Percentiles rank a stretch among this genome's conserved stretches.
Conservation (phyloP, 2,797 vertebrate genomes). For the Danio choprae region DNA sequence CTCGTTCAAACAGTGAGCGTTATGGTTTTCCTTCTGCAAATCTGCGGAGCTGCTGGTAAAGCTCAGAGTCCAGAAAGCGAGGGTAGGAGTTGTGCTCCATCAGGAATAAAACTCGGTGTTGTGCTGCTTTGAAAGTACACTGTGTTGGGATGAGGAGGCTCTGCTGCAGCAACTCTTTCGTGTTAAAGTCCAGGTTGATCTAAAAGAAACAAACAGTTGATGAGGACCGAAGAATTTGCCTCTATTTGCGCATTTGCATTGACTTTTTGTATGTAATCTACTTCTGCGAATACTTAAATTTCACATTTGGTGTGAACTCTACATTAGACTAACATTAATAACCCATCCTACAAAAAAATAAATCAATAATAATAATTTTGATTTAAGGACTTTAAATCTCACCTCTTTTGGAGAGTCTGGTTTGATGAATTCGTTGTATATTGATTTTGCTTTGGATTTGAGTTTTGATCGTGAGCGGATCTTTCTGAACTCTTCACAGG, state of each 20-base stretch:
- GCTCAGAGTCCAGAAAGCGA: slow-evolving; percentile 86
- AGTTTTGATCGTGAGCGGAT: slow-evolving; percentile 82
- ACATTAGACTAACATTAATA: no score
- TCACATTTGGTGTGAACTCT: no score
- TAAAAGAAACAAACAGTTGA: slow-evolving; percentile 66
- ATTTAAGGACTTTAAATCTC: slow-evolving; percentile 53
- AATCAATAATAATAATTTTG: no score
- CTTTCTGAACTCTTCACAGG: slow-evolving; percentile 89
- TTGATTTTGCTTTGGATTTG: slow-evolving; percentile 83
- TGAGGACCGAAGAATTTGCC: not conserved
- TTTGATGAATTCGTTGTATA: slow-evolving; percentile 90
- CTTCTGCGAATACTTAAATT: no score
- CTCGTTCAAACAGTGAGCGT: not conserved
- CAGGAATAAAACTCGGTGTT: slow-evolving; percentile 86
- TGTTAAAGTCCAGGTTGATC: slow-evolving; percentile 93
- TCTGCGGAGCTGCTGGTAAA: slow-evolving; percentile 82
- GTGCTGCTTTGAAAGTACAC: slow-evolving; percentile 82
- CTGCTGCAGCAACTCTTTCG: slow-evolving; percentile 82
- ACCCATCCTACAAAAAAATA: no score
- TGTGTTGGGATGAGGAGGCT: slow-evolving; percentile 78
- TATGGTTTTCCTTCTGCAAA: not conserved
- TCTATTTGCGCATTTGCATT: not conserved
- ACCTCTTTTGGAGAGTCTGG: slow-evolving; percentile 94
- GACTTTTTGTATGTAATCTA: no score
- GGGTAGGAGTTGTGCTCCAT: slow-evolving; percentile 95